Conservation (phyloP, 1,140 invertebrate species). For the Polyergus mexicanus region DNA sequence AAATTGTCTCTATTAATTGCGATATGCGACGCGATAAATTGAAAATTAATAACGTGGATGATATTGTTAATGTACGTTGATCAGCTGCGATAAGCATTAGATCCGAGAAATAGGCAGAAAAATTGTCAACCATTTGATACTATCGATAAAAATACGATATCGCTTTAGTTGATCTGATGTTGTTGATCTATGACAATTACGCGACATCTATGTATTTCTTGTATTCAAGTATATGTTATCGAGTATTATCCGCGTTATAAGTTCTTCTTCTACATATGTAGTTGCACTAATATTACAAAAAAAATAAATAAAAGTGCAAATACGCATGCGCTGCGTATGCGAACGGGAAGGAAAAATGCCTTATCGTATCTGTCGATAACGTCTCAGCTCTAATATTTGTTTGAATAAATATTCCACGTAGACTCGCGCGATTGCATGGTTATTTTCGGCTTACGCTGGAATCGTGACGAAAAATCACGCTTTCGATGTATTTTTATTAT, state of each 20-base stretch:
- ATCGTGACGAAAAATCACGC: conserved; percentile 38
- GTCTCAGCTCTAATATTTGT: conserved; percentile 67
- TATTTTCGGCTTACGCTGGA: conserved; percentile 66
- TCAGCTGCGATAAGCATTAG: conserved; percentile 47
- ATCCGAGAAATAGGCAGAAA: conserved; percentile 32
- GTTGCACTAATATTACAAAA: conserved; percentile 66
- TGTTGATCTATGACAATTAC: conserved; percentile 64
- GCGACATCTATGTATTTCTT: conserved; percentile 53
- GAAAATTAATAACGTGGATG: conserved; percentile 55
- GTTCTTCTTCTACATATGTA: conserved; percentile 48
- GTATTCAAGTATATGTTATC: conserved; percentile 6
- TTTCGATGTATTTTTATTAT: conserved; percentile 21
- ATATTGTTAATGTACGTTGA: conserved; percentile 49
- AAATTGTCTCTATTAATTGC: conserved; percentile 16
- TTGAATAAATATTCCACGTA: conserved; percentile 77
- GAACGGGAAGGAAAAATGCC: conserved; percentile 54
- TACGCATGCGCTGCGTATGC: conserved; percentile 34
- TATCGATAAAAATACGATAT: conserved; percentile 62
- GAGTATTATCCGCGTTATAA: conserved; percentile 43
- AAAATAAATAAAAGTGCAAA: conserved; percentile 54
- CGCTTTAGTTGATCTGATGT: conserved; percentile 11
- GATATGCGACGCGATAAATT: conserved; percentile 49
- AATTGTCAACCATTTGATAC: conserved; percentile 64
- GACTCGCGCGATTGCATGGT: conserved; percentile 67
- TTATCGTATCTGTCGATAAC: conserved; percentile 76